Conservation (phyloP, 2,888 invertebrate species). For the Coenonympha arcania region DNA sequence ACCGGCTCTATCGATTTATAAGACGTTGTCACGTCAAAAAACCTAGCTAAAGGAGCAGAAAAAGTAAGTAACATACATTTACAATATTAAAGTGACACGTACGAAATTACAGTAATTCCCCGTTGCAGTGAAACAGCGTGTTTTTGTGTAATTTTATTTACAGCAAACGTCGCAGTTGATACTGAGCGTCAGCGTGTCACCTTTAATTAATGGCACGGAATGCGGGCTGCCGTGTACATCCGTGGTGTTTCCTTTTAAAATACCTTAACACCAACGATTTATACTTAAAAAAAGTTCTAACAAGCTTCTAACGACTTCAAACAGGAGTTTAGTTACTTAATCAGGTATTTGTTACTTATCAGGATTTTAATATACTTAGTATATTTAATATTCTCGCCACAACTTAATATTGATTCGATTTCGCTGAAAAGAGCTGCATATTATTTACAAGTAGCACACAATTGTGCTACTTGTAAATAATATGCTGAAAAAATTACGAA, state of each 20-base stretch:
- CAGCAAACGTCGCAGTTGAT: constrained; percentile 10
- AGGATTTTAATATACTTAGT: not conserved
- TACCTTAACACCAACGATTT: not conserved
- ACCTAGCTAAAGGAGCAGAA: too few relatives aligned
- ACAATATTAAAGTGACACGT: too few relatives aligned
- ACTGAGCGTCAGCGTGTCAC: constrained; percentile 15
- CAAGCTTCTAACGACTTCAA: not conserved
- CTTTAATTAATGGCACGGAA: constrained; percentile 16
- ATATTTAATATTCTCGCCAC: too few relatives aligned
- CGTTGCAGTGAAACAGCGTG: not conserved
- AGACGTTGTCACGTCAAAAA: too few relatives aligned
- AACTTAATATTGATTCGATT: too few relatives aligned
- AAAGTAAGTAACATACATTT: too few relatives aligned
- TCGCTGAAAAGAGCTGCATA: too few relatives aligned
- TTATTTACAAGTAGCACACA: too few relatives aligned
- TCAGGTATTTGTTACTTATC: not conserved
- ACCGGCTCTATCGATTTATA: too few relatives aligned
- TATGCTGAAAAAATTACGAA: too few relatives aligned
- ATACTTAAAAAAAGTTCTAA: not conserved
- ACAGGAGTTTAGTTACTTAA: not conserved
- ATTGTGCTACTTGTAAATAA: too few relatives aligned
- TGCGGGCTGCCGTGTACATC: constrained; percentile 1
- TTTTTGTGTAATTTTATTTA: constrained; percentile 15
- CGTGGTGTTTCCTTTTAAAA: constrained; percentile 1
- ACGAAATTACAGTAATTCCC: not conserved